Conservation (phyloP, 2,888 invertebrate genomes). For the Sussaba pulchella region DNA sequence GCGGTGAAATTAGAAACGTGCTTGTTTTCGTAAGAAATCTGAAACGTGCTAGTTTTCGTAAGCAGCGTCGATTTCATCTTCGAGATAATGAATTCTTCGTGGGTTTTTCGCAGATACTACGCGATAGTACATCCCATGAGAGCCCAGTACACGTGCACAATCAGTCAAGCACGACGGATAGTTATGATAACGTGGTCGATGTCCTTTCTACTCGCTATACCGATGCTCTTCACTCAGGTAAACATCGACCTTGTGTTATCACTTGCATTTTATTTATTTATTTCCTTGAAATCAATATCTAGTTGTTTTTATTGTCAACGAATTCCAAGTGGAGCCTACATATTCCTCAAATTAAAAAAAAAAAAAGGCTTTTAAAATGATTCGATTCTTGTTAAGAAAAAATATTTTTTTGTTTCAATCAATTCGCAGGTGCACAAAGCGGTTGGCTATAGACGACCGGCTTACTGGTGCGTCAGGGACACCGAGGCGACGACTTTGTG, state of each 20-base stretch:
- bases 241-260: constrained; percentile 61
- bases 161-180: constrained; percentile 87
- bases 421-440: constrained; percentile 83
- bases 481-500: constrained; percentile 84
- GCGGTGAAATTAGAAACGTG: too few relatives aligned
- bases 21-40: too few relatives aligned
- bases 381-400: too few relatives aligned
- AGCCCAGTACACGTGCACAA: constrained; percentile 89
- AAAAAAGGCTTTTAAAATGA: too few relatives aligned
- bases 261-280: not conserved
- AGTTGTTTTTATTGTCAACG: not conserved
- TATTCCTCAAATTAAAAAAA: too few relatives aligned
- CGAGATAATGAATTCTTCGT: not conserved
- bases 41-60: too few relatives aligned
- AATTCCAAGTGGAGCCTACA: too few relatives aligned
- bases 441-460: constrained; percentile 82
- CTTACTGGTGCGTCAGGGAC: constrained; percentile 87
- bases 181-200: constrained; percentile 87
- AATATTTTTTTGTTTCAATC: too few relatives aligned
- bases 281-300: not conserved
- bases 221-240: constrained; percentile 88
- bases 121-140: constrained; percentile 90
- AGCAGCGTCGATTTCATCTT: too few relatives aligned
- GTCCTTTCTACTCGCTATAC: constrained; percentile 87
- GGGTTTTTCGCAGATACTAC: constrained; percentile 86